Base-by-base conservation (phyloP, 2,113 vertebrate species). In the Lophotis ruficrista region DNA sequence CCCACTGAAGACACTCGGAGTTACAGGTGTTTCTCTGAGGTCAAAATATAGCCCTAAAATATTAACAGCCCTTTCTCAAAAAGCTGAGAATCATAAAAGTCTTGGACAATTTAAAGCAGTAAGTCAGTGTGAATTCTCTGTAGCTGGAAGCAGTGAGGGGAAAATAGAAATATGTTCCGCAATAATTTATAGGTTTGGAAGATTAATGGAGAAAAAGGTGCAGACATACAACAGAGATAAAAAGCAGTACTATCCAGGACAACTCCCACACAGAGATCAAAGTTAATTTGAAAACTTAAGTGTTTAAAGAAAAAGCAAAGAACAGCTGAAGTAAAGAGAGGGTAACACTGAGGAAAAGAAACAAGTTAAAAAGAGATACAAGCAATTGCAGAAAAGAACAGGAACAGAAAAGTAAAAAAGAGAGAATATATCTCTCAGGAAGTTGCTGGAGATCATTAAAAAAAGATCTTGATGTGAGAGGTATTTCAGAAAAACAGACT, bases 121-220 rank as follows among this genome's bases (percentile, higher is more conserved):
- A 77, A 94, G 65, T 83, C 94, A 93, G 79, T 94, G 90, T 88
- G 94, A 92, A 76, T 93, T 96, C 72, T 96, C 71, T 84, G 51
- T 71, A 27, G 48, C 7, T 73, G 2, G 75, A 86, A 94, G 41
- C 64, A 78, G 64, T 56, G 76, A 89, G 43, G 62, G 62, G 47
- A 95, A 97, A 94, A 95, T 82, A 90, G 82, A 89, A 95, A 82
- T 70, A 83, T 12, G 48, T 89, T 95, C 87, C 0, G 11, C 65
- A 97, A 96, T 97, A 95, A 97, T 97, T 95, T 94, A 97, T 95
- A 94, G 87, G 70, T 93, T 96, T 94, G 57, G 89, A 96, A 96
- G 75, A 86, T 90, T 91, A 92, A 94, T 93, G 84, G 54, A 86
- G 73, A 62, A 94, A 85, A 94, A 94, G 76, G 64, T 90, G 57